Base-by-base conservation (phyloP, 2,888 invertebrate genomes). In the Eupithecia subumbrata region DNA sequence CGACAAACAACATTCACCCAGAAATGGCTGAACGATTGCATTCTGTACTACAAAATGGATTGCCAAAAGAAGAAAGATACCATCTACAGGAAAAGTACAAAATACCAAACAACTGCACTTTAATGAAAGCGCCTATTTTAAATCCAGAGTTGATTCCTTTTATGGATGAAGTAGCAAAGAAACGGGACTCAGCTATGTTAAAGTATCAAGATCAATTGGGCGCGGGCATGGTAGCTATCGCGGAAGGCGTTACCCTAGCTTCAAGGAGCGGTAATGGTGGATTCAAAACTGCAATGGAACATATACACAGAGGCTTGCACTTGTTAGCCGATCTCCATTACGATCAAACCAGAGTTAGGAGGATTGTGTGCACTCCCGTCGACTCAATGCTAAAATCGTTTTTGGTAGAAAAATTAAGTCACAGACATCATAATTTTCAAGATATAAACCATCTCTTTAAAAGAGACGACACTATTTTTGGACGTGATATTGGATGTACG, bases 91-190 rank as follows among this genome's bases (percentile, higher is more conserved):
- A 71, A 14, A 63, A 66, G 48, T 72, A 72, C 22, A 34, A 45
- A 14, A 48, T 48, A 18, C 72, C 72, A 45, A 64, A 34, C 34
- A 72, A 72, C 48, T 72, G 72, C 64, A 72, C 37, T 30, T 48
- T 64, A 48, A 48, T 72, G 48, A 66, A 48, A 48, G 45, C 72
- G 11, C 72, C 72, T 48, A 12, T 3, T n/a, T 48, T 72, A n/a
- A 72, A 72, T 48, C n/a, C 18, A 37, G 72, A 72, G 18, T 66
- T 64, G 25, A 30, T 43, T 16, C 64, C 63, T 14, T 25, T 30
- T 48, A 45, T 64, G 16, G 64, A 63, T 14, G 34, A 48, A 30
- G 34, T 5, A 18, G 64, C 30, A 48, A 45, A 18, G 16, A 25
- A 25, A 60, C 60, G 25, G 2, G 60, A 60, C 60, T 60, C 60